Conservation (phyloP, 2,797 vertebrate species). For the Merluccius polli region DNA sequence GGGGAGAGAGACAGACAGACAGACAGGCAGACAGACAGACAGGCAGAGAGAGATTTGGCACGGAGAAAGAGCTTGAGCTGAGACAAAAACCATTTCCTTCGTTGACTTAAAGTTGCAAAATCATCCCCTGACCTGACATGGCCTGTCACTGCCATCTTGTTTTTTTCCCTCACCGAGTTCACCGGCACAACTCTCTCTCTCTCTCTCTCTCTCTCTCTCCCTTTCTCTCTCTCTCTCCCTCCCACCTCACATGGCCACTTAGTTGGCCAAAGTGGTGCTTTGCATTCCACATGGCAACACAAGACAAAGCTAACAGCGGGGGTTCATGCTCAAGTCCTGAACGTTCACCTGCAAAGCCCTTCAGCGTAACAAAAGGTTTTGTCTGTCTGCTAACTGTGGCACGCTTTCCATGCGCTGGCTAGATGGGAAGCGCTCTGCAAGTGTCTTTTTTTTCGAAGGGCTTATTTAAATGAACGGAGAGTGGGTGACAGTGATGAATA, state of each 20-base stretch:
- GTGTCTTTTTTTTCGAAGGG: background rate
- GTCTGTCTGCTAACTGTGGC: constrained; percentile 36
- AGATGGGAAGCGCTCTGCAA: background rate
- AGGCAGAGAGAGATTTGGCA: constrained; percentile 23
- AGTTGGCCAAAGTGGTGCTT: no score
- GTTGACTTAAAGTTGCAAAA: constrained; percentile 44
- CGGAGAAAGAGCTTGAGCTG: constrained; percentile 16
- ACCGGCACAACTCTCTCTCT: no score
- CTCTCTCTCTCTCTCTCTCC: no score
- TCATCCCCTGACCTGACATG: constrained; percentile 54
- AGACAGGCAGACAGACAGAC: background rate
- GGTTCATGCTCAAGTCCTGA: background rate
- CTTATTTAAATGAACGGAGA: constrained; percentile 25
- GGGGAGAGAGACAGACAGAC: no score
- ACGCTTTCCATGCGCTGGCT: constrained; percentile 20
- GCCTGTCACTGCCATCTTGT: constrained; percentile 51
- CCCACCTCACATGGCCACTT: no score
- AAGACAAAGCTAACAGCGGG: no score
- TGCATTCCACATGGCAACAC: no score
- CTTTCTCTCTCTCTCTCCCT: no score
- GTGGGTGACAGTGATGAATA: constrained; percentile 52
- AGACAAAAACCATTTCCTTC: constrained; percentile 46
- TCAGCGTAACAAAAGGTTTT: constrained; percentile 49
- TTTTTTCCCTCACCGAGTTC: constrained; percentile 34
- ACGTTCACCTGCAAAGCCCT: constrained; percentile 48